Evolutionary conservation across 2,888 invertebrate genomes (phyloP).

Genomic region (Conomelus anceps): DNA sequence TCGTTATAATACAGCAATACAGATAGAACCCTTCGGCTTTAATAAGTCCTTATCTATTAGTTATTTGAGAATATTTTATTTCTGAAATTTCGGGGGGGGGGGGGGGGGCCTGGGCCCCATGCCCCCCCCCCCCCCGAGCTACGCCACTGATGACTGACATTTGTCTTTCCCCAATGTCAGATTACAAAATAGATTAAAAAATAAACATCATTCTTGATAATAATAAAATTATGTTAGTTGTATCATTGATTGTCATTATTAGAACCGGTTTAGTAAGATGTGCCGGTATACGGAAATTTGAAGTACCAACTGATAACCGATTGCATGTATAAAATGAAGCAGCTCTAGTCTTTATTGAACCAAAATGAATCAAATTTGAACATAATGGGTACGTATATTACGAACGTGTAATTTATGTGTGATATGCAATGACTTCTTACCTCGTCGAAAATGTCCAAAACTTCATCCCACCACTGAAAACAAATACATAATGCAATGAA

Average conservation of each 20-base stretch:
- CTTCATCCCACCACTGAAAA: conserved; percentile 94
- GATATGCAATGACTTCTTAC: conserved; percentile 53
- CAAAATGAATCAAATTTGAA: neutral
- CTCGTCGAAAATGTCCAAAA: conserved; percentile 93
- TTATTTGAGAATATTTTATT: no score
- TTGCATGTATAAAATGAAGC: neutral
- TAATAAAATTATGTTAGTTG: no score
- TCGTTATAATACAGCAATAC: no score
- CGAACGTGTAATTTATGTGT: neutral
- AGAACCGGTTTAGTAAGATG: neutral
- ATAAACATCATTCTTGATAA: no score
- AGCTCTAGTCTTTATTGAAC: neutral
- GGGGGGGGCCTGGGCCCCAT: no score
- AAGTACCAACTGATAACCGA: neutral
- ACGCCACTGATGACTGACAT: no score
- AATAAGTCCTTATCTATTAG: no score
- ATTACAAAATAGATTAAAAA: no score
- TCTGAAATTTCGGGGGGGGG: no score
- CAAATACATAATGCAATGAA: conserved; percentile 45
- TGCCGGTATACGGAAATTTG: neutral
- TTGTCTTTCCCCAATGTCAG: no score
- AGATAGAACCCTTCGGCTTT: no score
- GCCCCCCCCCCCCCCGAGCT: no score
- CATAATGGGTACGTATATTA: neutral
- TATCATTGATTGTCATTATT: neutral